These are phyloP conservation scores for Neosilurus mollespiculum DNA, from an alignment of 2,797 vertebrate genomes.

Conservation along the genomic window DNA sequence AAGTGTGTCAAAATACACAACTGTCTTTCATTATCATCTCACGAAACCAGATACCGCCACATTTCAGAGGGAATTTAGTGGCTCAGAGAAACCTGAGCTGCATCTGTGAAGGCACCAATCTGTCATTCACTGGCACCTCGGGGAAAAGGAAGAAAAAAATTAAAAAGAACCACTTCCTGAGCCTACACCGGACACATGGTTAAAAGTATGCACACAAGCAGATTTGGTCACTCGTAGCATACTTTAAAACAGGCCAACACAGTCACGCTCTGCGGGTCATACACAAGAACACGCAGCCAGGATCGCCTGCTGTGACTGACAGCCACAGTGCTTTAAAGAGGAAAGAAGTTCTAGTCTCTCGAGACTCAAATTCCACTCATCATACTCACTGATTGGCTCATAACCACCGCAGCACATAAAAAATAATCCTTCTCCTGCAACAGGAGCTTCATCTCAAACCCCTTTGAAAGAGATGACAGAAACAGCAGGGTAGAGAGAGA, in stretches of 20 bases:
- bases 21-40: constrained; percentile 14
- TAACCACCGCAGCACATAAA: constrained; percentile 18
- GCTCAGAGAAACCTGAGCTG: constrained; percentile 27
- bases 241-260: not conserved
- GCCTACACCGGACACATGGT: not conserved
- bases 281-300: not conserved
- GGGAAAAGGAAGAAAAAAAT: not conserved
- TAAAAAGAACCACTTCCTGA: not conserved
- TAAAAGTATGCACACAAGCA: not conserved
- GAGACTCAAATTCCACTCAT: not conserved
- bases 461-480: not conserved
- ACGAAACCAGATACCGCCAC: not conserved
- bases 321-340: constrained; percentile 7
- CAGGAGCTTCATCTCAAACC: not conserved
- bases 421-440: constrained; percentile 7
- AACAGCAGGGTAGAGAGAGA: not conserved
- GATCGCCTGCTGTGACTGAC: not conserved
- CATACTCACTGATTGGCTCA: constrained; percentile 25
- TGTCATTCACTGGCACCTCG: constrained; percentile 11
- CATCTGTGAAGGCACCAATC: not conserved
- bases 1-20: not conserved
- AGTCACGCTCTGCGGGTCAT: not conserved
- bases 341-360: not conserved
- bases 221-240: not conserved
- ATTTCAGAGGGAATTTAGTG: constrained; percentile 19